Conservation (phyloP, 2,797 vertebrate species). For the Gobio occitaniae region DNA sequence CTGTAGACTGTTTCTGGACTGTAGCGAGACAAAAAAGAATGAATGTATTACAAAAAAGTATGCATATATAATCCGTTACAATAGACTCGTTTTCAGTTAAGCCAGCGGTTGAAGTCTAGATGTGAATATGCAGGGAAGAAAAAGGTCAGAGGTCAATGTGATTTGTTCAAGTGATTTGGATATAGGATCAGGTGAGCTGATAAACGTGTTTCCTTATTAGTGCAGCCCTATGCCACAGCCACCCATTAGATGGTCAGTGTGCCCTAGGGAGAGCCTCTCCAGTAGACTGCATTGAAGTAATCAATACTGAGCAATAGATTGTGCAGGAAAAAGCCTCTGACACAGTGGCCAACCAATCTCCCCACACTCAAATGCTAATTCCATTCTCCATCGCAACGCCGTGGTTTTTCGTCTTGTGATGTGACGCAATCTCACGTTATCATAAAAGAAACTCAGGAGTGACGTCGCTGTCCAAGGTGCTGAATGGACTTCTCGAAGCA, state of each 20-base stretch:
- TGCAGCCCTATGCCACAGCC: conserved; percentile 60
- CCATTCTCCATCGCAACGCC: conserved; percentile 31
- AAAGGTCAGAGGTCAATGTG: conserved; percentile 15
- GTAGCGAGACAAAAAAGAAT: conserved; percentile 49
- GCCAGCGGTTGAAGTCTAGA: not conserved
- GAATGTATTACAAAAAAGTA: not conserved
- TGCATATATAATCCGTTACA: not conserved
- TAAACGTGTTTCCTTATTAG: conserved; percentile 51
- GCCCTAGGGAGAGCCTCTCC: conserved; percentile 56
- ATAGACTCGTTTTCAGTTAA: not conserved
- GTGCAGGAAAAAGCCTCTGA: conserved; percentile 58
- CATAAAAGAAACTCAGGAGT: not conserved
- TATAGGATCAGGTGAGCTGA: conserved; percentile 26
- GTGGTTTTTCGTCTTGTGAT: not conserved
- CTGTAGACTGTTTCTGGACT: conserved; percentile 96
- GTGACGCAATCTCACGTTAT: conserved; percentile 15
- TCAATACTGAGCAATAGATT: conserved; percentile 57
- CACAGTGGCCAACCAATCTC: conserved; percentile 51
- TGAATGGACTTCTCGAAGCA: conserved; percentile 43
- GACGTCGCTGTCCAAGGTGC: conserved; percentile 56
- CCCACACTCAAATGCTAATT: conserved; percentile 48
- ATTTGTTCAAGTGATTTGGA: conserved; percentile 19
- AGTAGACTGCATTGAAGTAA: conserved; percentile 65
- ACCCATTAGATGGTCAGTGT: conserved; percentile 57
- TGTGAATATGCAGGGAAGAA: not conserved